Evolutionary conservation across 2,888 invertebrate genomes (phyloP).

Genomic region (Oscheius myriophilus): DNA sequence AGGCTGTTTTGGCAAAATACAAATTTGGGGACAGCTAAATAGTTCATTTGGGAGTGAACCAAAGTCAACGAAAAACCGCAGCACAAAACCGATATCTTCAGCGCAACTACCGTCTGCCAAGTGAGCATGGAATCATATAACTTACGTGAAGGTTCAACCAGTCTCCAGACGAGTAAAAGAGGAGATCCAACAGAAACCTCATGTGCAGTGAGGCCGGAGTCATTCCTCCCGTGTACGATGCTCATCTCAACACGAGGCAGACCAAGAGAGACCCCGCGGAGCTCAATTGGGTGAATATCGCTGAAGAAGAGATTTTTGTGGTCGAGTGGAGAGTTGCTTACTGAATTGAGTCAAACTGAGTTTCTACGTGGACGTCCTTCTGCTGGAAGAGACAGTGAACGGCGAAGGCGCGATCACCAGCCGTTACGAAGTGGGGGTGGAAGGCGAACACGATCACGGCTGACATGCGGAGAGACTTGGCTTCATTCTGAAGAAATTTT

Average conservation of each 20-base stretch:
- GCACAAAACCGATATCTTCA: too few relatives aligned
- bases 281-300: constrained; percentile 8
- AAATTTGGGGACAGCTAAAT: too few relatives aligned
- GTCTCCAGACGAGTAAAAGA: constrained; percentile 25
- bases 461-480: constrained; percentile 27
- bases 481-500: constrained; percentile 15
- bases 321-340: too few relatives aligned
- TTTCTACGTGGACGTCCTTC: constrained; percentile 27
- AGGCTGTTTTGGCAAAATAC: too few relatives aligned
- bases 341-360: constrained; percentile 26
- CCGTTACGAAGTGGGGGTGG: constrained; percentile 32
- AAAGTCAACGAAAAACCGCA: too few relatives aligned
- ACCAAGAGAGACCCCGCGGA: constrained; percentile 10
- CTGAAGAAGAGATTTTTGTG: constrained; percentile 8
- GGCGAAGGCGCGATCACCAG: constrained; percentile 32
- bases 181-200: constrained; percentile 20
- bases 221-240: constrained; percentile 22
- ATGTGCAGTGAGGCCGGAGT: neutral
- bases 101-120: too few relatives aligned
- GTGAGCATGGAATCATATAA: neutral
- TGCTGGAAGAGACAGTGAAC: constrained; percentile 35
- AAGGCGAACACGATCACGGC: constrained; percentile 32
- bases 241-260: constrained; percentile 22
- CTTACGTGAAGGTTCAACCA: constrained; percentile 26
- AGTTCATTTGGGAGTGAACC: too few relatives aligned